A percentile compares a stretch with the other conserved stretches of the same genome.
phyloP scores from a whole-genome alignment of 2,888 invertebrate species.

The Polyploca ridens region DNA sequence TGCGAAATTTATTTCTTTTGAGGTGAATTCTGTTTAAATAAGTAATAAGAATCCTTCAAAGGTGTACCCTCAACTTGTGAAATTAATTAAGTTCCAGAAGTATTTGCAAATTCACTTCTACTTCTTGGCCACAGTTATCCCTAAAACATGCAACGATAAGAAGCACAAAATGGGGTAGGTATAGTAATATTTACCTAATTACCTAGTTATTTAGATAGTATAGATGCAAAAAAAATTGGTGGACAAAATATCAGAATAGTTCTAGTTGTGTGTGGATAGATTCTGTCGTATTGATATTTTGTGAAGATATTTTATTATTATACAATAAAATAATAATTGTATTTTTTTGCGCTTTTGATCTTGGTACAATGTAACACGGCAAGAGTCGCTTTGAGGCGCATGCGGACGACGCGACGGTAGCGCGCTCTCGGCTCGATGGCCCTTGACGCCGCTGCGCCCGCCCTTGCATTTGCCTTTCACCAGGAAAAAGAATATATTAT shows the following conservation, averaged over 20 bases:
- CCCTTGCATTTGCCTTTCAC: constrained; percentile 66
- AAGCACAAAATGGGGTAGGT: no score
- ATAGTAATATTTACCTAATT: no score
- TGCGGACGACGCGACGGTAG: constrained; percentile 51
- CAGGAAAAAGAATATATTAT: constrained; percentile 52
- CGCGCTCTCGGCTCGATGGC: constrained; percentile 72
- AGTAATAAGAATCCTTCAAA: constrained; percentile 13
- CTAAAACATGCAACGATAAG: no score
- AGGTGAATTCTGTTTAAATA: constrained; percentile 22
- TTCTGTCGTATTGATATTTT: background rate
- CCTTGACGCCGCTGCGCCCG: constrained; percentile 66
- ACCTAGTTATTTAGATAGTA: no score
- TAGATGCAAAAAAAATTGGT: no score
- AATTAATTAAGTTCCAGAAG: background rate
- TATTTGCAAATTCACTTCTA: background rate
- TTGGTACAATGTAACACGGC: constrained; percentile 61
- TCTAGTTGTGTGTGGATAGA: background rate
- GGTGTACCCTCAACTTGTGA: background rate
- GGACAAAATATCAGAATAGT: background rate
- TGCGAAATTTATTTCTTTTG: constrained; percentile 34
- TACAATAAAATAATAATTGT: constrained; percentile 25
- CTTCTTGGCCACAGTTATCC: no score
- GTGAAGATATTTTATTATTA: background rate
- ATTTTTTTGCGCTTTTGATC: constrained; percentile 65
- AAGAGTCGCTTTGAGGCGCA: constrained; percentile 70